Percentiles rank a stretch among this genome's conserved stretches.
phyloP scores from a whole-genome alignment of 2,888 invertebrate genomes.

The Cynaeus angustus region DNA sequence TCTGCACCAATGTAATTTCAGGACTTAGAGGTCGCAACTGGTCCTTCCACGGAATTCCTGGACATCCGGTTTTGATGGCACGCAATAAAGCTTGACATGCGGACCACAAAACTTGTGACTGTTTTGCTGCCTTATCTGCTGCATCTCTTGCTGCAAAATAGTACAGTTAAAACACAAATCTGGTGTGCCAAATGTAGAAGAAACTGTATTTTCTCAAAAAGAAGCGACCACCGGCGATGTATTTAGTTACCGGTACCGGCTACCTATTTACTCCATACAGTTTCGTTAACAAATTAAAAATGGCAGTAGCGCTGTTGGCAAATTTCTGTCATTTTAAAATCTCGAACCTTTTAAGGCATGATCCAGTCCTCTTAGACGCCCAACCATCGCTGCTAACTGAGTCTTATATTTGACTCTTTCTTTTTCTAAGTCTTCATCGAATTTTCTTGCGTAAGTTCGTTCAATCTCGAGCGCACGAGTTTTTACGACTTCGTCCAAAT shows the following conservation, averaged over 20 bases:
- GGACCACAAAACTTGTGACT: conserved; percentile 94
- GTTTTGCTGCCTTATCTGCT: conserved; percentile 82
- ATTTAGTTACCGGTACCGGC: too few species aligned
- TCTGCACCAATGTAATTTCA: conserved; percentile 83
- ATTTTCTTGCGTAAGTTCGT: conserved; percentile 73
- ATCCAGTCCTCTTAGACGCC: conserved; percentile 85
- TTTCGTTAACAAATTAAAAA: too few species aligned
- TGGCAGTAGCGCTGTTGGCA: too few species aligned
- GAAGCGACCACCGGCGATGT: too few species aligned
- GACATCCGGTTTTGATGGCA: conserved; percentile 80
- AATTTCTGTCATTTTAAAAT: neutral
- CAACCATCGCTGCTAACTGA: conserved; percentile 83
- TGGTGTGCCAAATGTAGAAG: too few species aligned
- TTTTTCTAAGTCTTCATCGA: conserved; percentile 80
- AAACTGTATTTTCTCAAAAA: too few species aligned
- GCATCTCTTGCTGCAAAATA: conserved; percentile 79
- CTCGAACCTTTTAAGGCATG: conserved; percentile 80
- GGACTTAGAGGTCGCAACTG: conserved; percentile 77
- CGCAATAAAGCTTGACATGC: conserved; percentile 91
- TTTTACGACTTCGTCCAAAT: conserved; percentile 81
- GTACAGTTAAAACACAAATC: too few species aligned
- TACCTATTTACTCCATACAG: too few species aligned
- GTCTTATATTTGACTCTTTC: conserved; percentile 81
- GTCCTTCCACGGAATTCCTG: conserved; percentile 74
- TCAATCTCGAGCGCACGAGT: conserved; percentile 73